Conservation (phyloP, 92 coral and sea anemone genomes). For the Epizoanthus illoricatus region DNA sequence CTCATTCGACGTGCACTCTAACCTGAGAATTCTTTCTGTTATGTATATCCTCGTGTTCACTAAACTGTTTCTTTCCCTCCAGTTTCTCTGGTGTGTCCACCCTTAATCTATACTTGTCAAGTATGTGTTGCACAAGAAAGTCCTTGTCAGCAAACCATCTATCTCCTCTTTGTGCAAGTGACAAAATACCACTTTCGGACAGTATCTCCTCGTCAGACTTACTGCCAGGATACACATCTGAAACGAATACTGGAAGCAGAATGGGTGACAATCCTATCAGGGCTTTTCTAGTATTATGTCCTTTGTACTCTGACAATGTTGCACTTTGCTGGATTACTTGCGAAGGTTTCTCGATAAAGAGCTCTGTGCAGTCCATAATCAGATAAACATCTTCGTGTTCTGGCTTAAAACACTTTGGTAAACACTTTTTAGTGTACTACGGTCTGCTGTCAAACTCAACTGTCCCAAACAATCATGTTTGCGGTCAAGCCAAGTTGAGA, state of each 20-base stretch:
- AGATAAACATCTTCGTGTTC: conserved; percentile 37
- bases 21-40: conserved; percentile 41
- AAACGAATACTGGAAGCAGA: conserved; percentile 39
- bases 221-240: conserved; percentile 49
- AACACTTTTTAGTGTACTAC: conserved; percentile 13
- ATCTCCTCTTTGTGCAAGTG: conserved; percentile 36
- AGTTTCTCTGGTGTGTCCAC: conserved; percentile 59
- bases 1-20: conserved; percentile 53
- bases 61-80: conserved; percentile 40
- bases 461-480: conserved; percentile 43
- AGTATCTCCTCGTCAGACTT: conserved; percentile 55
- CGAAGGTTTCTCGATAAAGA: conserved; percentile 38
- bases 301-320: conserved; percentile 54
- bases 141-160: conserved; percentile 60
- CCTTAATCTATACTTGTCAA: conserved; percentile 53
- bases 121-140: conserved; percentile 62
- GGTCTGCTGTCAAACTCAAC: conserved; percentile 43
- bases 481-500: conserved; percentile 45
- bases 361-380: conserved; percentile 42
- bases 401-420: conserved; percentile 40
- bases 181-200: conserved; percentile 40
- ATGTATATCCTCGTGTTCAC: conserved; percentile 43
- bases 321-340: conserved; percentile 42
- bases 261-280: conserved; percentile 39
- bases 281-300: conserved; percentile 45